Percentiles rank a stretch among this genome's conserved stretches.
These are phyloP conservation scores for Rhombomys opimus DNA, from an alignment of 2,113 vertebrate species.

Conservation along the genomic window DNA sequence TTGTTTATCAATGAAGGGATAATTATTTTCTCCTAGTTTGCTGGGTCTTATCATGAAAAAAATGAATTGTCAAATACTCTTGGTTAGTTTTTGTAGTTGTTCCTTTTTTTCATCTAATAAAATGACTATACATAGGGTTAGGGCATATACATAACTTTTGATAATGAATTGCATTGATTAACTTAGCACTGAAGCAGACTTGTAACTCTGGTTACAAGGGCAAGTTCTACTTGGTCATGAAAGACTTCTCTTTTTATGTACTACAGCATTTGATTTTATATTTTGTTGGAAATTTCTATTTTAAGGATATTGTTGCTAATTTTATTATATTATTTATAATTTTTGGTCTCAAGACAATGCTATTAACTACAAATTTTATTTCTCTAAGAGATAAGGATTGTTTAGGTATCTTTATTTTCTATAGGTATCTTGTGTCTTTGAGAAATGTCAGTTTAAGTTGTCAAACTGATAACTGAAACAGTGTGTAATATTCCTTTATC, in stretches of 20 bases:
- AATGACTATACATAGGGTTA: background rate
- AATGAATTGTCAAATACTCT: background rate
- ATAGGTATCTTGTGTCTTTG: background rate
- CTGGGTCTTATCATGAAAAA: constrained; percentile 40
- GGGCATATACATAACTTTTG: background rate
- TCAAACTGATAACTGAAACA: constrained; percentile 17
- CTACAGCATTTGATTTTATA: background rate
- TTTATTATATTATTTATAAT: constrained; percentile 34
- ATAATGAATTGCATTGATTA: constrained; percentile 2
- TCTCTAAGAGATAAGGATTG: constrained; percentile 1
- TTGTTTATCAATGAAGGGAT: background rate
- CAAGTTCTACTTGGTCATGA: constrained; percentile 7
- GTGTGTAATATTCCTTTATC: background rate
- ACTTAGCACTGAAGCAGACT: background rate
- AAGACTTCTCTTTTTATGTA: background rate
- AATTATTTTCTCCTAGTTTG: constrained; percentile 19
- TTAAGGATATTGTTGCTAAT: background rate
- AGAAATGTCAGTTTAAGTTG: background rate
- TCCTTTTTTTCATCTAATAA: constrained; percentile 15
- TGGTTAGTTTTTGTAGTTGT: background rate
- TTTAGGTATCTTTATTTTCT: background rate
- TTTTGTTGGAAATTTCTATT: background rate
- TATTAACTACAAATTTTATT: background rate
- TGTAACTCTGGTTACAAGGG: background rate
- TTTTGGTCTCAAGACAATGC: constrained; percentile 26